Base-by-base conservation (phyloP, 2,888 invertebrate species). In the Melanargia galathea region DNA sequence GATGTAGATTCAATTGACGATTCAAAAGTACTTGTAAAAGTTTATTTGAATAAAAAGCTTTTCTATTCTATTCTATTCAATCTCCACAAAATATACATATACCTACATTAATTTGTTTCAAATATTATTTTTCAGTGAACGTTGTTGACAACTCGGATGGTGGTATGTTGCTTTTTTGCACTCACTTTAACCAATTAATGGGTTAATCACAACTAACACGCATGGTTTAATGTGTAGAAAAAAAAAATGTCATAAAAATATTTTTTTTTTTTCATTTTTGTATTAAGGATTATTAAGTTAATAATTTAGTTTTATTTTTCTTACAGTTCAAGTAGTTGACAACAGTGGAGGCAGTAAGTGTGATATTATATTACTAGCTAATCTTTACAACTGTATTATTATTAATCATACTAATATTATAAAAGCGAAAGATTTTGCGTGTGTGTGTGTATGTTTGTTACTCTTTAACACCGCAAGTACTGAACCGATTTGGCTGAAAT, bases 261-360 rank as follows among this genome's bases (percentile, higher is more conserved):
- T 35, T n/a, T n/a, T 38, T n/a, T 13, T 35, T 35, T 35, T 13
- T 13, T 2, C 4, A 2, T 30, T 5, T 30, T 8, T 1, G 4
- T 35, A 35, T 1, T 35, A 35, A 13, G 13, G 11, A 13, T 13
- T 35, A 35, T 13, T 35, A 11, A 13, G 13, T 13, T 13, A 13
- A 35, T 13, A 8, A 35, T 13, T 2, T 11, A 13, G 13, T 13
- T 35, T 35, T 11, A 13, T 16, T 10, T 26, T 49, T 22, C 13
- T 55, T 55, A n/a, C 55, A 55, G 55, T 55, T n/a, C 6, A 55
- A 16, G 40, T 55, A 5, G 55, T 55, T 18, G 55, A 55, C 8
- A 40, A 40, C 55, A 40, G 18, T 4, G 55, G 24, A 24, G 55
- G 40, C 40, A 55, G 55, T 55, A 55, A 55, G 55, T 55, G 6